Evolutionary conservation across 2,888 invertebrate genomes (phyloP).

Genomic region (Quadroppia sp.): DNA sequence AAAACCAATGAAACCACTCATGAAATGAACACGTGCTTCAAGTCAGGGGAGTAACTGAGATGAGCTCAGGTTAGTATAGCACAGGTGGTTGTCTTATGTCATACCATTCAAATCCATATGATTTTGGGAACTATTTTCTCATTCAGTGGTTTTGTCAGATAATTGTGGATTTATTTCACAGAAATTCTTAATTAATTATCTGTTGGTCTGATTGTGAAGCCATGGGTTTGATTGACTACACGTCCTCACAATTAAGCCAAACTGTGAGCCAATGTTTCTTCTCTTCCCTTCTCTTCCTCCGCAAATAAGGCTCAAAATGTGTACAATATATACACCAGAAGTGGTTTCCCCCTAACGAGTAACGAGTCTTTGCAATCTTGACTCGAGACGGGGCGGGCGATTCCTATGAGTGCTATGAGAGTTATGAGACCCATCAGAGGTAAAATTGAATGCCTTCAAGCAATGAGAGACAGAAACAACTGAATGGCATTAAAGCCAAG

Average conservation of each 20-base stretch:
- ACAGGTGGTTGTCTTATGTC: too few species aligned
- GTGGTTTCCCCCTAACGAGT: slow-evolving; percentile 17
- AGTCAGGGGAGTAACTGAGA: too few species aligned
- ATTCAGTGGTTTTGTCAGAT: too few species aligned
- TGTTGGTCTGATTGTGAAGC: too few species aligned
- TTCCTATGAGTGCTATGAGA: not conserved
- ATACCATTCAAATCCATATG: too few species aligned
- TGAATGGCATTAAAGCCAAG: slow-evolving; percentile 21
- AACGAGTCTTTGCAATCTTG: slow-evolving; percentile 4
- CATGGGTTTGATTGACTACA: too few species aligned
- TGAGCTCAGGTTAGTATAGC: too few species aligned
- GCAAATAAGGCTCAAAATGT: not conserved
- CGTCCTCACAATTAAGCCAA: slow-evolving; percentile 2
- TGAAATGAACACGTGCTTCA: slow-evolving; percentile 30
- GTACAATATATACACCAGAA: not conserved
- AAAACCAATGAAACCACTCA: slow-evolving; percentile 24
- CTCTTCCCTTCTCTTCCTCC: slow-evolving; percentile 27
- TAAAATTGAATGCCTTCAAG: slow-evolving; percentile 30
- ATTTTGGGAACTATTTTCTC: too few species aligned
- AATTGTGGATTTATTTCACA: too few species aligned
- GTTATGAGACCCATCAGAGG: slow-evolving; percentile 8
- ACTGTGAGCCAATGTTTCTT: not conserved
- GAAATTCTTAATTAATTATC: too few species aligned
- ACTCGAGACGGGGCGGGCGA: slow-evolving; percentile 31
- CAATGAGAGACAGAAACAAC: slow-evolving; percentile 27